These are phyloP conservation scores for Idaea biselata DNA, from an alignment of 2,888 invertebrate species.

Conservation along the genomic window DNA sequence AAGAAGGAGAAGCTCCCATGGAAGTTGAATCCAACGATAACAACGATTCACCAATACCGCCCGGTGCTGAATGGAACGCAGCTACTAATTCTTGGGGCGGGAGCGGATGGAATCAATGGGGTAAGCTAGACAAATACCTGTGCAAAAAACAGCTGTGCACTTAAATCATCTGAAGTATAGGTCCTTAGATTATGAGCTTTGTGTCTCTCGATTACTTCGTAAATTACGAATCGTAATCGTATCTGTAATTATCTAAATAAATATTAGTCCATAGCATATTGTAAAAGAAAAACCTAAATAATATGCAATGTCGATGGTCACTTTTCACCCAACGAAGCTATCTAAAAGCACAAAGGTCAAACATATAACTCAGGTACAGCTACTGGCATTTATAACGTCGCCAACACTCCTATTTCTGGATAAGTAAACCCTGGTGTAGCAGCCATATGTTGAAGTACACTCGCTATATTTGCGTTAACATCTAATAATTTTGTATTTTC, in stretches of 20 bases:
- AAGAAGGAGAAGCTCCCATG: constrained; percentile 93
- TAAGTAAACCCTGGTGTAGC: no score
- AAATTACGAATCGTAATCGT: neutral
- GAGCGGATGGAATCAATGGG: constrained; percentile 72
- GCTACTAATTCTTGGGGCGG: constrained; percentile 61
- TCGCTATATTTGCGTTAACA: no score
- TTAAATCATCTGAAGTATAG: neutral
- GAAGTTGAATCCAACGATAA: constrained; percentile 88
- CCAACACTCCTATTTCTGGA: no score
- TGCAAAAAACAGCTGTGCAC: constrained; percentile 2
- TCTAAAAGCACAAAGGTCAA: no score
- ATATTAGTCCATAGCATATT: constrained; percentile 6
- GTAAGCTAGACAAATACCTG: constrained; percentile 40
- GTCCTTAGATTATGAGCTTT: neutral
- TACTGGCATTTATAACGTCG: no score
- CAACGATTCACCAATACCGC: constrained; percentile 58
- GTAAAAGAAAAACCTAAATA: neutral
- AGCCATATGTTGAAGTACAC: no score
- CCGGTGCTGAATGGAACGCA: constrained; percentile 61
- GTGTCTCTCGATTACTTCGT: neutral
- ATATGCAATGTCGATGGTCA: no score
- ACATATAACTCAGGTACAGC: no score
- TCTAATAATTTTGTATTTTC: no score
- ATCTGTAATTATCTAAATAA: neutral
- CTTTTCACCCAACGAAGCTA: no score